phyloP scores from a whole-genome alignment of 1,140 invertebrate genomes.

The Mamestra configurata region DNA sequence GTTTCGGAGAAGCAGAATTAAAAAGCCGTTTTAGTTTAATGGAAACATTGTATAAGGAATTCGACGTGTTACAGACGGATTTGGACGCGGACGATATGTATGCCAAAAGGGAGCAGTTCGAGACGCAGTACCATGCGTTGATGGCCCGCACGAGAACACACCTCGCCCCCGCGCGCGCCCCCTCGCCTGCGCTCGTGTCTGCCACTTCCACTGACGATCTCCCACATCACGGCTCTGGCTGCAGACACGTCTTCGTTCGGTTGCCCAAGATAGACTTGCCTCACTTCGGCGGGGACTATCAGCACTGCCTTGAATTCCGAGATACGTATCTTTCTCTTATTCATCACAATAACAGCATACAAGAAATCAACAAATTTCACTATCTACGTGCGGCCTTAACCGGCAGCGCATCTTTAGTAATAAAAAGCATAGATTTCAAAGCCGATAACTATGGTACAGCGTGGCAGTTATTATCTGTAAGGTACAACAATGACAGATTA shows the following conservation, averaged over 20 bases:
- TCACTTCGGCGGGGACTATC: slow-evolving; percentile 41
- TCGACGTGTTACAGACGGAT: slow-evolving; percentile 49
- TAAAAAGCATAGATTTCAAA: slow-evolving; percentile 36
- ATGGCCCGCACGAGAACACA: slow-evolving; percentile 44
- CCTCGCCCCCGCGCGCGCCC: slow-evolving; percentile 10
- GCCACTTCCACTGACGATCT: not conserved
- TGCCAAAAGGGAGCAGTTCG: slow-evolving; percentile 45
- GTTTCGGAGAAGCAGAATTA: slow-evolving; percentile 18
- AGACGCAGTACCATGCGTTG: slow-evolving; percentile 41
- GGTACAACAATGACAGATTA: not conserved
- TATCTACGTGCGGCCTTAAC: slow-evolving; percentile 16
- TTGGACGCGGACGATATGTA: slow-evolving; percentile 51
- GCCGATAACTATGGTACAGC: slow-evolving; percentile 6
- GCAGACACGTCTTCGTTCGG: slow-evolving; percentile 48
- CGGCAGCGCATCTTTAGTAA: not conserved
- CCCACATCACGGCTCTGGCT: slow-evolving; percentile 45
- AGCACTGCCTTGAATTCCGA: slow-evolving; percentile 48
- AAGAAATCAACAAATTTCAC: slow-evolving; percentile 23
- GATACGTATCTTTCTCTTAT: slow-evolving; percentile 47
- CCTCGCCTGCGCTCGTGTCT: slow-evolving; percentile 13
- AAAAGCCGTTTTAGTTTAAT: not conserved
- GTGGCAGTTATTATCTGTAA: not conserved
- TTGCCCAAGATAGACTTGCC: slow-evolving; percentile 34
- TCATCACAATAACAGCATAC: slow-evolving; percentile 33
- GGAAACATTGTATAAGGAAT: slow-evolving; percentile 28